Conservation (phyloP, 2,888 invertebrate genomes). For the Hedya salicella region DNA sequence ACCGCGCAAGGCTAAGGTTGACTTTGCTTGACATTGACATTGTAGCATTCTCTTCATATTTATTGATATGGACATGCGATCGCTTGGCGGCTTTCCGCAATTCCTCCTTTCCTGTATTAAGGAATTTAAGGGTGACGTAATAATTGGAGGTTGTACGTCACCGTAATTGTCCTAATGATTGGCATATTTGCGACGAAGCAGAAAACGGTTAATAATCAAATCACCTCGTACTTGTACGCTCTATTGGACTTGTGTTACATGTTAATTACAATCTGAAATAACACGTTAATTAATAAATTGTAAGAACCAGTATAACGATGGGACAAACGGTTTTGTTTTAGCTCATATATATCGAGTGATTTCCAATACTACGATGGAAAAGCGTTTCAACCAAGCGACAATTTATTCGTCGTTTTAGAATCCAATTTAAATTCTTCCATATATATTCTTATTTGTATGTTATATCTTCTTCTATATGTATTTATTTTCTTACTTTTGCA, state of each 20-base stretch:
- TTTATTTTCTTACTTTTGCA: too few relatives aligned
- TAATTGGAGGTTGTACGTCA: slow-evolving; percentile 5
- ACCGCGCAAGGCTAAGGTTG: slow-evolving; percentile 35
- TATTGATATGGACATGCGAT: slow-evolving; percentile 27
- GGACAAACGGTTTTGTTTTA: too few relatives aligned
- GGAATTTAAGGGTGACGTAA: slow-evolving; percentile 11
- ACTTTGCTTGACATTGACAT: slow-evolving; percentile 45
- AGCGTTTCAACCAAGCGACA: too few relatives aligned
- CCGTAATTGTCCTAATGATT: neutral
- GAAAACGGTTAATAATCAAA: slow-evolving; percentile 13
- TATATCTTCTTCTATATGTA: too few relatives aligned
- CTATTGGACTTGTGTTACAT: neutral
- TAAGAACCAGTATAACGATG: too few relatives aligned
- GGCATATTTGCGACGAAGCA: neutral
- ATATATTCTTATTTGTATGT: too few relatives aligned
- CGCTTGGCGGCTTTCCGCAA: slow-evolving; percentile 6
- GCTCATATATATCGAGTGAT: too few relatives aligned
- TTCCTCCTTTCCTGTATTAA: neutral
- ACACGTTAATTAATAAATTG: too few relatives aligned
- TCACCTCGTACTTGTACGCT: neutral
- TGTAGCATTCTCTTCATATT: slow-evolving; percentile 33
- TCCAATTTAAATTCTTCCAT: too few relatives aligned
- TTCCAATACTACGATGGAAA: too few relatives aligned
- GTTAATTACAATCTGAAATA: neutral
- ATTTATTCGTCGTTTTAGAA: too few relatives aligned